phyloP scores from a whole-genome alignment of 2,113 vertebrate species.

The Clarias macrocephalus region DNA sequence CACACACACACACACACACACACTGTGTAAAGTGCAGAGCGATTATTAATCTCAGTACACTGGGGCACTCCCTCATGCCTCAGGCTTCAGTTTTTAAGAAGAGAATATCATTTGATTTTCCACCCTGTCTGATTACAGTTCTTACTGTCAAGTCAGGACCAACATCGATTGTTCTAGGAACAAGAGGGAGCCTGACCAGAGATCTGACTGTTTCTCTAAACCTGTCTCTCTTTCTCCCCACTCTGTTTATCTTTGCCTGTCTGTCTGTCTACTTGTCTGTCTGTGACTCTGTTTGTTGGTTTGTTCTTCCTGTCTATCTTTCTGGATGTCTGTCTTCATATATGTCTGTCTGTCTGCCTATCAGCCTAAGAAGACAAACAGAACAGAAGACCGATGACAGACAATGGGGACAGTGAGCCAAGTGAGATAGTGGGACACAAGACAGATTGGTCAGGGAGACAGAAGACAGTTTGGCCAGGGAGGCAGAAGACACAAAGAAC shows the following conservation, averaged over 20 bases:
- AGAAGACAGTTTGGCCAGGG: not conserved
- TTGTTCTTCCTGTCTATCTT: not conserved
- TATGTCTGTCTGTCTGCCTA: not conserved
- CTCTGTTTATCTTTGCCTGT: not conserved
- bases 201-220: no score
- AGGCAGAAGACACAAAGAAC: no score
- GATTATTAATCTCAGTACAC: not conserved
- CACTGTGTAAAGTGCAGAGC: not conserved
- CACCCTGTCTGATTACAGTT: constrained; percentile 48
- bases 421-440: not conserved
- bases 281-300: not conserved
- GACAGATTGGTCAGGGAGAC: not conserved
- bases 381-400: not conserved
- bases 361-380: not conserved
- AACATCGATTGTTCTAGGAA: constrained; percentile 35
- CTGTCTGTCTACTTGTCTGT: not conserved
- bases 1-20: not conserved
- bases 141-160: constrained; percentile 22
- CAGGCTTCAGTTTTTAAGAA: constrained; percentile 35
- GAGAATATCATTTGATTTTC: constrained; percentile 13
- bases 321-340: not conserved
- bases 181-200: not conserved
- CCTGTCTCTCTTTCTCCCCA: not conserved
- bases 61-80: not conserved
- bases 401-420: not conserved